These are phyloP conservation scores for Salvator merianae DNA, from an alignment of 2,113 vertebrate genomes.

Conservation along the genomic window DNA sequence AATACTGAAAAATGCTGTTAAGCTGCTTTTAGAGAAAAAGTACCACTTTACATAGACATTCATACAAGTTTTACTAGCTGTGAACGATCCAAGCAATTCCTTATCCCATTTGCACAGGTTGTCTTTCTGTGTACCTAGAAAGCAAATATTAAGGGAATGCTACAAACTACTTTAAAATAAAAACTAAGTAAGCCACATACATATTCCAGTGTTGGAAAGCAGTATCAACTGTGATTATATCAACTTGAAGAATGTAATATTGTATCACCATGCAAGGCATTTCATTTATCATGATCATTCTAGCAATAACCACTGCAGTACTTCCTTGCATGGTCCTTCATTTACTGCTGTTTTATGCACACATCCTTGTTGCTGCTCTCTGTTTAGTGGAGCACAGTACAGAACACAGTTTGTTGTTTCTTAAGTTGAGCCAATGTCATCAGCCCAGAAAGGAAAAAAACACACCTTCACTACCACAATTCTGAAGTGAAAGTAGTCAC, in stretches of 20 bases:
- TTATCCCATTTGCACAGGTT: neutral
- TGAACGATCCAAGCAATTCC: neutral
- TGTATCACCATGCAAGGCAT: too few relatives aligned
- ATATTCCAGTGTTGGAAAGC: neutral
- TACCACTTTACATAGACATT: neutral
- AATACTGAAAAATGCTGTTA: too few relatives aligned
- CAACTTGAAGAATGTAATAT: neutral
- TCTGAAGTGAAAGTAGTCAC: neutral
- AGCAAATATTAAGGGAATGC: neutral
- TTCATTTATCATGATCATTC: too few relatives aligned
- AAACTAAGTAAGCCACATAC: neutral
- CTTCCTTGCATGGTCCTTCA: neutral
- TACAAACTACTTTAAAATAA: neutral
- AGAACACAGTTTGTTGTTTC: neutral
- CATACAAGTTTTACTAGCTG: neutral
- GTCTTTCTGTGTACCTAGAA: neutral
- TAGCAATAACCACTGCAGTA: too few relatives aligned
- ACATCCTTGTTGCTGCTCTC: neutral
- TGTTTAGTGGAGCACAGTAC: neutral
- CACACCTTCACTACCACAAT: neutral
- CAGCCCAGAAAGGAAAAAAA: neutral
- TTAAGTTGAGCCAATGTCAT: neutral
- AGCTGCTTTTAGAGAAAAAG: too few relatives aligned
- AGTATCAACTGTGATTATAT: neutral
- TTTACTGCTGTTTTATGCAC: neutral